These are phyloP conservation scores for Nannoperca australis DNA, from an alignment of 2,797 vertebrate genomes.

Conservation along the genomic window DNA sequence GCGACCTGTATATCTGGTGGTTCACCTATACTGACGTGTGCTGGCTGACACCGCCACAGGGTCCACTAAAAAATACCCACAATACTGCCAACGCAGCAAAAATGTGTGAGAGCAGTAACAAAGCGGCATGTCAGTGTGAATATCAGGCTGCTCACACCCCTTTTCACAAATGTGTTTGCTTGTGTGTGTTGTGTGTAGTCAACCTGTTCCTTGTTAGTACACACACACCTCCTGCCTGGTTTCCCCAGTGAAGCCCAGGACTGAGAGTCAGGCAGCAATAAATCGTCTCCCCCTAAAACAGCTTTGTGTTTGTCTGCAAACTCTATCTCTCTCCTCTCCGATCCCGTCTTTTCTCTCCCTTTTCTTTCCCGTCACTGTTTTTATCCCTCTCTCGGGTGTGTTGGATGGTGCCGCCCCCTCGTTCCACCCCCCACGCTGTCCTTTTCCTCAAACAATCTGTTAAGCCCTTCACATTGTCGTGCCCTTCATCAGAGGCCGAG, in stretches of 20 bases:
- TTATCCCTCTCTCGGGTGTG: not conserved
- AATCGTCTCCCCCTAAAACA: not conserved
- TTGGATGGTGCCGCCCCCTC: not conserved
- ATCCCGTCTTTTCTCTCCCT: not conserved
- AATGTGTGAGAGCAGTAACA: not conserved
- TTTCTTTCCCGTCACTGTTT: conserved; percentile 16
- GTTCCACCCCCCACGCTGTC: conserved; percentile 9
- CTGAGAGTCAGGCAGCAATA: conserved; percentile 29
- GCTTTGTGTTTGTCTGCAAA: not conserved
- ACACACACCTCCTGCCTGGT: conserved; percentile 13
- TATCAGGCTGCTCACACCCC: not conserved
- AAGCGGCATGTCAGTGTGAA: not conserved
- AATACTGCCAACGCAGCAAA: not conserved
- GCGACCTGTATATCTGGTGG: not conserved
- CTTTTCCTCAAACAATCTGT: conserved; percentile 56
- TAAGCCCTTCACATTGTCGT: conserved; percentile 49
- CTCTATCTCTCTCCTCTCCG: not conserved
- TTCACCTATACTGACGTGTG: not conserved
- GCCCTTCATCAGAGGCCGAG: conserved; percentile 54
- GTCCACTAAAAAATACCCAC: fast-evolving
- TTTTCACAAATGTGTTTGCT: not conserved
- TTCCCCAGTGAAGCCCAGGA: conserved; percentile 27
- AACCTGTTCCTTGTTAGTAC: not conserved
- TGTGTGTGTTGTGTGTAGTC: not conserved
- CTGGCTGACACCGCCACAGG: not conserved